Percentiles rank a stretch among this genome's conserved stretches.
Evolutionary conservation across 2,113 vertebrate species (phyloP).

Genomic region (Edolisoma coerulescens): DNA sequence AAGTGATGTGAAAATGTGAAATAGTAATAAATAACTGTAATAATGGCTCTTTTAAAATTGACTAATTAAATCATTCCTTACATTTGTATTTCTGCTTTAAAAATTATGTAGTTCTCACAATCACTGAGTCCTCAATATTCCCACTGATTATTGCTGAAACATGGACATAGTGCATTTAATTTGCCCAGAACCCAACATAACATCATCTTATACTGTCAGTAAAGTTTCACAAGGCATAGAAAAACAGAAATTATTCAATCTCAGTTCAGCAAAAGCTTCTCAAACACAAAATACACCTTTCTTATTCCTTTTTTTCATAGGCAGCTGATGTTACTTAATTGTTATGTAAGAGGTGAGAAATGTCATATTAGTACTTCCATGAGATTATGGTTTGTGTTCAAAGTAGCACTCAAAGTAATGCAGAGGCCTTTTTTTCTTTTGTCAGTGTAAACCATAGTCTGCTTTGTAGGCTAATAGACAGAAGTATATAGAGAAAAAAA

Average conservation of each 20-base stretch:
- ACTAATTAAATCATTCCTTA: neutral
- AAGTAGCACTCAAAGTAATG: neutral
- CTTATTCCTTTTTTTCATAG: neutral
- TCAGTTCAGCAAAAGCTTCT: neutral
- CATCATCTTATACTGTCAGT: neutral
- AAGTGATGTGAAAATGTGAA: neutral
- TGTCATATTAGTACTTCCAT: neutral
- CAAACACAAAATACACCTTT: neutral
- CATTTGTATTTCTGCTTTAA: neutral
- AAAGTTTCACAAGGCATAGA: neutral
- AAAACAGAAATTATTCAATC: neutral
- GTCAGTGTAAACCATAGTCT: neutral
- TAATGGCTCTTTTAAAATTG: neutral
- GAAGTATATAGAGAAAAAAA: neutral
- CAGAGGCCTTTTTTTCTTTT: neutral
- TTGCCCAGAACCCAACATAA: neutral
- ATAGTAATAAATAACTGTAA: neutral
- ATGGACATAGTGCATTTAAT: neutral
- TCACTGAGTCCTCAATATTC: neutral
- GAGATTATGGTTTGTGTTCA: neutral
- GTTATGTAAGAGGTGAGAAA: neutral
- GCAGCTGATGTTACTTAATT: neutral
- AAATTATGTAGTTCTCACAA: neutral
- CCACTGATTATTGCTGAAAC: neutral
- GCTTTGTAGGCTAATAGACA: neutral